Base-by-base conservation (phyloP, 1,140 invertebrate genomes). In the Tetramorium alpestre region DNA sequence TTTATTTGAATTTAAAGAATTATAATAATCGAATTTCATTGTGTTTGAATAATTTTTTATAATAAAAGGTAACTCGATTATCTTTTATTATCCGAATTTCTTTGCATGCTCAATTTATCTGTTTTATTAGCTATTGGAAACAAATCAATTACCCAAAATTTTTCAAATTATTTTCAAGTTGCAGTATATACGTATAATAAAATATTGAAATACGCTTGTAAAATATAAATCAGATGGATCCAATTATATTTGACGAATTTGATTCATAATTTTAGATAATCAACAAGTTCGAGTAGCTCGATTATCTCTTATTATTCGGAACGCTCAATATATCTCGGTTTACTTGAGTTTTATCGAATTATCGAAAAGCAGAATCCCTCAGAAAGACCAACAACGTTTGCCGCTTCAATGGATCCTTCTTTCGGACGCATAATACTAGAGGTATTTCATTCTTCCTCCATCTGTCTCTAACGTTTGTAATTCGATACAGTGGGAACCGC, bases 401-500 rank as follows among this genome's bases (percentile, higher is more conserved):
- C 69, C 86, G 78, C 73, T 75, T 92, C 92, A 94, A 94, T 93
- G 93, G 91, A 92, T 89, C 90, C 88, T 85, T 84, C 89, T 91
- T 86, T 88, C 86, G 56, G 28, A 56, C 87, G 54, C 60, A 91
- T 88, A 88, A 88, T 90, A 67, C 85, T 80, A 16, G 49, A 78
- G 80, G 77, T 86, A 87, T 47, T 91, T 90, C 85, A 75, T 87
- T 89, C 72, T 56, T 92, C 72, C 72, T 80, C 47, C 28, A 60
- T 88, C 70, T 82, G 47, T 84, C 70, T 87, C 89, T 87, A 60
- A 77, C 87, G 80, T 87, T 70, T 90, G 94, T 93, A 95, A 95
- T 92, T 94, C 90, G 94, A 95, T 94, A 93, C 94, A 95, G 94
- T 95, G 94, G 94, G 94, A 95, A 94, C 94, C 88, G 78, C 87